Evolutionary conservation across 2,113 vertebrate species (phyloP).

Genomic region (Butastur rufipennis): DNA sequence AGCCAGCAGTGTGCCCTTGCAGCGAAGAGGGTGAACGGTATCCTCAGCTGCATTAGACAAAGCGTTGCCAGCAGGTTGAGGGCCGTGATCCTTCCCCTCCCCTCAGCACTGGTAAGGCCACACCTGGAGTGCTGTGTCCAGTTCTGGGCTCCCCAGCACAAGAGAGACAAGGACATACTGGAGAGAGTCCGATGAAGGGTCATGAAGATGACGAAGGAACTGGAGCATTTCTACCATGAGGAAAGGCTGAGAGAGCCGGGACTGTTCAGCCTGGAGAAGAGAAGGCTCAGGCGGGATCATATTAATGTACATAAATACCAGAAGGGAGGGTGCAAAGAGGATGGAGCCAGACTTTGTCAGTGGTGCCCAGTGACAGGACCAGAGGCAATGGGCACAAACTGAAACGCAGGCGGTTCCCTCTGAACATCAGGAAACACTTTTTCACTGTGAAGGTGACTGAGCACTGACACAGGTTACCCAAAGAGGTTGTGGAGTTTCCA

Average conservation of each 20-base stretch:
- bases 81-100: neutral
- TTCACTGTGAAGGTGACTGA: neutral
- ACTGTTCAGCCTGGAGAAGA: neutral
- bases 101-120: neutral
- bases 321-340: neutral
- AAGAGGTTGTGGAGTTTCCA: neutral
- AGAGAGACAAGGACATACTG: neutral
- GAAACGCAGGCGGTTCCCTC: neutral
- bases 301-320: neutral
- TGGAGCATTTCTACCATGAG: neutral
- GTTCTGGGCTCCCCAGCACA: neutral
- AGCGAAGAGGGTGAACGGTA: neutral
- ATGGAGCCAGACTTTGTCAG: neutral
- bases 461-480: neutral
- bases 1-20: neutral
- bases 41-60: neutral
- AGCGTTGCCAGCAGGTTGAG: neutral
- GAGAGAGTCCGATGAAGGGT: fast-evolving
- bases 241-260: neutral
- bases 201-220: neutral
- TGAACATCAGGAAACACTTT: neutral
- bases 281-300: neutral
- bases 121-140: neutral
- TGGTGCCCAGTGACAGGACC: neutral
- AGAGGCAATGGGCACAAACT: neutral